Evolutionary conservation across 2,113 vertebrate species (phyloP), one percentile per base, ranked within the genome.

Genomic region (Chaetops frenatus): DNA sequence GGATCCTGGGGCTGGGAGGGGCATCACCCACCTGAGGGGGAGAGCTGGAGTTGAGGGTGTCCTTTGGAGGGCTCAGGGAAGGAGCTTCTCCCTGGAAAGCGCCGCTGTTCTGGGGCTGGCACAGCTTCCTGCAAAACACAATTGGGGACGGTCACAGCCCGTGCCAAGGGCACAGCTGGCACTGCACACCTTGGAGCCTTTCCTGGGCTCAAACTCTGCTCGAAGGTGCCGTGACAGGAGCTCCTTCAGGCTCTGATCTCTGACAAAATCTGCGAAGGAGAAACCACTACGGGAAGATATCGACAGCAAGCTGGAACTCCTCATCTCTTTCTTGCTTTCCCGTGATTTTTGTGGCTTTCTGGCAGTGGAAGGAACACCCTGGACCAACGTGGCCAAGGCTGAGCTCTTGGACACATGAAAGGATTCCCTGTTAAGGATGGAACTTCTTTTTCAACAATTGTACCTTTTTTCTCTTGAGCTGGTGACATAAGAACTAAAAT

Each of bases 1-100:
- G 23, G 69, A 69, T 5, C 2, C 7, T 0, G 3, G 16, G 57
- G 50, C 56, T 53, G 1, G 17, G 35, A 15, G 16, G 44, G 35
- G 42, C 38, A 36, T 60, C 47, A 92, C 97, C 90, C 95, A 99
- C 99, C 98, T 99, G 99, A 35, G 98, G 98, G 15, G 99, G 99
- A 9, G 99, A 99, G 74, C 96, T 73, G 7, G 98, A 98, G 97
- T 89, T 98, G 54, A 98, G 84, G 1, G 79, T 97, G 94, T 99
- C 99, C 94, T 98, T 99, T 1, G 98, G 98, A 1, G 99, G 99
- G 77, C 99, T 99, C 67, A 95, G 60, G 87, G 98, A 97, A n/a
- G 98, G 97, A 3, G 97, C 92, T 51, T 99, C 98, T 33, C 96
- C 97, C 47, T 97, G 85, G 70, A 98, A 97, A 11, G 84, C 70